These are phyloP conservation scores for Netelia melanura DNA, from an alignment of 2,888 invertebrate species.

Conservation along the genomic window DNA sequence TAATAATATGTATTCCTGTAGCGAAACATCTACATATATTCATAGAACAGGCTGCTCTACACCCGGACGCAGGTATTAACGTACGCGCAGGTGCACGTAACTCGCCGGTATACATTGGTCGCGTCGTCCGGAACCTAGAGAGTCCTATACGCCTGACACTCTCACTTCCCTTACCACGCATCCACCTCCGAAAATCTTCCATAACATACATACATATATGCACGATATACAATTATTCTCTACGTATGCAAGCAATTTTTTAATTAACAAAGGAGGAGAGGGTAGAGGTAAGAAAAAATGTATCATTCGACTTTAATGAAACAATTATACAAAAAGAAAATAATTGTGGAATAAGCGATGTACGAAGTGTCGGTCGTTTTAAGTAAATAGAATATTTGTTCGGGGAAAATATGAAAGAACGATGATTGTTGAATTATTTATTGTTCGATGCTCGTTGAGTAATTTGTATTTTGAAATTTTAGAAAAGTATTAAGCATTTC, in stretches of 20 bases:
- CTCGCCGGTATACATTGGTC: constrained; percentile 39
- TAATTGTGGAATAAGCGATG: too few relatives aligned
- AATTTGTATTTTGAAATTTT: too few relatives aligned
- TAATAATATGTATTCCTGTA: constrained; percentile 13
- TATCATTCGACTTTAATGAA: too few relatives aligned
- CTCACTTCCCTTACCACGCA: constrained; percentile 14
- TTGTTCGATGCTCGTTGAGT: too few relatives aligned
- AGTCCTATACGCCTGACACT: constrained; percentile 12
- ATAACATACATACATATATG: not conserved
- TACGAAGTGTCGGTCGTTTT: too few relatives aligned
- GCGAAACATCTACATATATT: constrained; percentile 42
- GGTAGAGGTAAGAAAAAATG: too few relatives aligned
- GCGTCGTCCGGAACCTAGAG: constrained; percentile 22
- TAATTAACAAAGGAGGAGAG: too few relatives aligned
- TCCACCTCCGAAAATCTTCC: constrained; percentile 4
- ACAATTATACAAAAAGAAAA: too few relatives aligned
- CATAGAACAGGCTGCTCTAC: constrained; percentile 16
- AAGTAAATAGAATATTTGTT: too few relatives aligned
- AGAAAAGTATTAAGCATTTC: not conserved
- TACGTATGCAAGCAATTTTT: too few relatives aligned
- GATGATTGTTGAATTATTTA: too few relatives aligned
- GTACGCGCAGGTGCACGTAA: constrained; percentile 60
- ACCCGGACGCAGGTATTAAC: constrained; percentile 51
- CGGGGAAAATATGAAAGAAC: too few relatives aligned
- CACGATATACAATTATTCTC: not conserved